These are phyloP conservation scores for Tautogolabrus adspersus DNA, from an alignment of 2,113 vertebrate genomes.

Conservation along the genomic window DNA sequence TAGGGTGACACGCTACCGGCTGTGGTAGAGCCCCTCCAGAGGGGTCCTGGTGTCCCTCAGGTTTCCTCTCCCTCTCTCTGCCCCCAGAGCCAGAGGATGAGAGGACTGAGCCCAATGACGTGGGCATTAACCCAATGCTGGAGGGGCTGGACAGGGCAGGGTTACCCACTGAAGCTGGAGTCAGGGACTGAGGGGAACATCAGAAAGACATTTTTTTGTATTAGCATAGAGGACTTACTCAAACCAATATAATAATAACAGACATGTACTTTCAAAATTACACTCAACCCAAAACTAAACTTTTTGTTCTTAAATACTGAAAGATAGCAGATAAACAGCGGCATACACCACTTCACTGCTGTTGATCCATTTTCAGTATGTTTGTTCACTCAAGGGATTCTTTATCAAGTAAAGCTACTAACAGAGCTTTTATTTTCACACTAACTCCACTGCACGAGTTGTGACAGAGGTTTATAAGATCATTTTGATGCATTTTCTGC, in stretches of 20 bases:
- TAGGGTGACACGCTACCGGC: constrained; percentile 92
- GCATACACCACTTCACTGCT: not conserved
- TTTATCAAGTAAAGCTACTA: not conserved
- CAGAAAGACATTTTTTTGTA: not conserved
- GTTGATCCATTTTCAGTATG: not conserved
- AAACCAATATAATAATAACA: not conserved
- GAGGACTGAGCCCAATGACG: constrained; percentile 55
- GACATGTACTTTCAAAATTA: not conserved
- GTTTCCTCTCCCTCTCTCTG: constrained; percentile 80
- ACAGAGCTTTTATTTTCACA: not conserved
- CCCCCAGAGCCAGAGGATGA: constrained; percentile 76
- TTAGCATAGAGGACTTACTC: not conserved
- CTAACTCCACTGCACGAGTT: not conserved
- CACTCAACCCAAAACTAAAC: not conserved
- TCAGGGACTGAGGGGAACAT: constrained; percentile 73
- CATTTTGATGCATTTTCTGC: not conserved
- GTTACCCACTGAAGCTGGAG: constrained; percentile 71
- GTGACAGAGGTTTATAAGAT: not conserved
- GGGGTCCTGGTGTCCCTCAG: constrained; percentile 75
- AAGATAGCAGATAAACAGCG: not conserved
- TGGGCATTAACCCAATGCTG: constrained; percentile 35
- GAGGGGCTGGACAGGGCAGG: constrained; percentile 73
- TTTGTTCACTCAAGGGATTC: not conserved
- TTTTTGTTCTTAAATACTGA: not conserved
- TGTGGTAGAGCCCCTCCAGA: constrained; percentile 80